These are phyloP conservation scores for Muraenolepis orangiensis DNA, from an alignment of 2,797 vertebrate genomes.

Conservation along the genomic window DNA sequence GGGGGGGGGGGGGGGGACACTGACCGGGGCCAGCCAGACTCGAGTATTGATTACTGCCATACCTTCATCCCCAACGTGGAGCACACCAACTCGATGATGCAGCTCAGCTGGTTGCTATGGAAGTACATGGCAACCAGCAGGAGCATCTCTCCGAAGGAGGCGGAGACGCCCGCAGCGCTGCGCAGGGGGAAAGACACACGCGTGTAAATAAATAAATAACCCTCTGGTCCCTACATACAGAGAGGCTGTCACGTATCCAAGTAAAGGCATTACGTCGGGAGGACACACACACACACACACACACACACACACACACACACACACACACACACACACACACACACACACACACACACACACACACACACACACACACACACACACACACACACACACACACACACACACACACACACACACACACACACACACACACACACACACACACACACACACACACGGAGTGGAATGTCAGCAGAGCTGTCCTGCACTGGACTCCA, in stretches of 20 bases:
- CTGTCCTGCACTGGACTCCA: neutral
- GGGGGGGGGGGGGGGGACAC: neutral
- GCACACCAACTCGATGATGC: constrained; percentile 98
- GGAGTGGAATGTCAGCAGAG: neutral
- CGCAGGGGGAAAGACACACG: constrained; percentile 15
- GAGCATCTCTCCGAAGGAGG: constrained; percentile 99
- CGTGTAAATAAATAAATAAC: neutral
- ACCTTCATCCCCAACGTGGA: constrained; percentile 99
- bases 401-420: neutral
- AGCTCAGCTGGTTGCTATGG: constrained; percentile 97
- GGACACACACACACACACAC: neutral
- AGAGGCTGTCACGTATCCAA: neutral
- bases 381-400: too few relatives aligned
- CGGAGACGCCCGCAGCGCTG: constrained; percentile 96
- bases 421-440: neutral
- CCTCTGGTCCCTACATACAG: neutral
- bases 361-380: too few relatives aligned
- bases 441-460: too few relatives aligned
- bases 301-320: neutral
- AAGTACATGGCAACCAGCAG: constrained; percentile 99
- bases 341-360: neutral
- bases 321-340: neutral
- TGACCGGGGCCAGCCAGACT: constrained; percentile 49
- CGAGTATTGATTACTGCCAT: constrained; percentile 64
- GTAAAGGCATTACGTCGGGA: neutral